Percentiles rank a stretch among this genome's conserved stretches.
Evolutionary conservation across 2,113 vertebrate genomes (phyloP).

Genomic region (Suncus etruscus): DNA sequence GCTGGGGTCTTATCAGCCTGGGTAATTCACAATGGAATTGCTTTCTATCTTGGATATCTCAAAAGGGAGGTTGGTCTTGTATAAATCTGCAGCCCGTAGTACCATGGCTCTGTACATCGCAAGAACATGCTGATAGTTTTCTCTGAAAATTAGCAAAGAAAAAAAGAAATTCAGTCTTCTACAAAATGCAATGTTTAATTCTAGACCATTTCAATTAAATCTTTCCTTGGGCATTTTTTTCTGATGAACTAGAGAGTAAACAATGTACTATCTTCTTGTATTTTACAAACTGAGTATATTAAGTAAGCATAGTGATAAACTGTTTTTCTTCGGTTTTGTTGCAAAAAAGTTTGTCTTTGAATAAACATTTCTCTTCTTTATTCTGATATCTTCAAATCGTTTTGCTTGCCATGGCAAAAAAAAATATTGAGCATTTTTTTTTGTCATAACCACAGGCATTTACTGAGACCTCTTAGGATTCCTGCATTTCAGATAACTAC

Average conservation of each 20-base stretch:
- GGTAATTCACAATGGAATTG: neutral
- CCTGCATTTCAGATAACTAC: neutral
- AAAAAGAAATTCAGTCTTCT: neutral
- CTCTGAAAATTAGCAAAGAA: neutral
- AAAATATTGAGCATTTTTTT: neutral
- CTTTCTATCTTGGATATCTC: neutral
- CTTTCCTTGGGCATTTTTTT: neutral
- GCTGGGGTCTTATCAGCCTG: neutral
- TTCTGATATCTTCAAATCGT: neutral
- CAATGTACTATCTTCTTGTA: neutral
- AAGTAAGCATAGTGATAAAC: neutral
- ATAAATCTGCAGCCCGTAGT: neutral
- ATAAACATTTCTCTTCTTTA: constrained; percentile 5
- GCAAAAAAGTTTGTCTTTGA: neutral
- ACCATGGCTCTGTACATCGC: neutral
- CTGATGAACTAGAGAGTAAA: constrained; percentile 2
- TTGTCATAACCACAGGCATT: neutral
- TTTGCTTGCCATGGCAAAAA: neutral
- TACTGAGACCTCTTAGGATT: neutral
- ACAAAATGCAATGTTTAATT: constrained; percentile 33
- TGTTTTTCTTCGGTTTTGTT: constrained; percentile 18
- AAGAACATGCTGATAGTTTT: neutral
- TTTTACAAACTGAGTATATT: constrained; percentile 22
- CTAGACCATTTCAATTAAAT: constrained; percentile 13
- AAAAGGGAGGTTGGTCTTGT: neutral